These are phyloP conservation scores for Drepana falcataria DNA, from an alignment of 2,888 invertebrate genomes.

Conservation along the genomic window DNA sequence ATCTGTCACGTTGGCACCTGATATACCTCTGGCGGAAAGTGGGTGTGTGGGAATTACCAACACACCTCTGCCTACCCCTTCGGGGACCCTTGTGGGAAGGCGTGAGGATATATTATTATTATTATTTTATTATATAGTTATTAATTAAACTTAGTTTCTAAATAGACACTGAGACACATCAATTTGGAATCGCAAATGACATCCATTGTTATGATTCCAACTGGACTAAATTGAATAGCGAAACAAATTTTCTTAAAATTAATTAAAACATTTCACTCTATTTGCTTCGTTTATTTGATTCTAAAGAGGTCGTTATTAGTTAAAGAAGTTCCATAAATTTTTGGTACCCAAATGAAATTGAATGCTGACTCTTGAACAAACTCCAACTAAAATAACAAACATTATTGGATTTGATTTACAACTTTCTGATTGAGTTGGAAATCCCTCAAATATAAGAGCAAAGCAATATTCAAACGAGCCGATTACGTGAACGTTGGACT, in stretches of 20 bases:
- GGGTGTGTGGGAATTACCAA: no score
- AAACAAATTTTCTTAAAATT: not conserved
- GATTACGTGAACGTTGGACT: constrained; percentile 5
- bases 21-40: no score
- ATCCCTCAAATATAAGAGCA: constrained; percentile 11
- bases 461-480: constrained; percentile 8
- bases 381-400: constrained; percentile 39
- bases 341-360: constrained; percentile 28
- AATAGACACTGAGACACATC: not conserved
- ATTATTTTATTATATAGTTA: no score
- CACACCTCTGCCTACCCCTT: no score
- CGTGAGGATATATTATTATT: no score
- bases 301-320: constrained; percentile 8
- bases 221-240: not conserved
- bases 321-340: constrained; percentile 27
- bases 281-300: not conserved
- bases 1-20: no score
- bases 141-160: no score
- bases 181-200: not conserved
- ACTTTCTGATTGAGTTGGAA: constrained; percentile 31
- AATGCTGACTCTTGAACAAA: constrained; percentile 25
- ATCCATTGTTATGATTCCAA: not conserved
- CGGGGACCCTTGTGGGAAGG: no score
- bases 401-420: constrained; percentile 30
- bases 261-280: not conserved